A percentile compares a stretch with the other conserved stretches of the same genome.
phyloP scores from a whole-genome alignment of 2,888 invertebrate species.

The Theretra japonica region DNA sequence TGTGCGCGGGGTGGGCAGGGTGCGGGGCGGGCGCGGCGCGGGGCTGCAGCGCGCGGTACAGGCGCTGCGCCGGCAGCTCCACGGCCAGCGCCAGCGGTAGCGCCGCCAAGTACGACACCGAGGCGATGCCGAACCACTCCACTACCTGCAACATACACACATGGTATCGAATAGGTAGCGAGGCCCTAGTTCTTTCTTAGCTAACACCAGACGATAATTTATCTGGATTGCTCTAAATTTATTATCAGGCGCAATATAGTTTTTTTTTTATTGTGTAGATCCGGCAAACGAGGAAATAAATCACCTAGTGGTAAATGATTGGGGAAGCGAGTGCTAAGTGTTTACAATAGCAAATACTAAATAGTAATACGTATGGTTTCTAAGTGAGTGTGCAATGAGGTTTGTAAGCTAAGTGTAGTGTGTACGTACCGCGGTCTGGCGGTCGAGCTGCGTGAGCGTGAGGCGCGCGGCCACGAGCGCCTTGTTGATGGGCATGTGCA shows the following conservation, averaged over 20 bases:
- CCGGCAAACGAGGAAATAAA: too few relatives aligned
- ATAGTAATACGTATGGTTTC: too few relatives aligned
- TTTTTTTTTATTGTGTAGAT: too few relatives aligned
- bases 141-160: constrained; percentile 51
- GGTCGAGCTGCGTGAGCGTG: constrained; percentile 61
- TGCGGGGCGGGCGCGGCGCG: constrained; percentile 31
- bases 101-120: constrained; percentile 68
- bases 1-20: background rate
- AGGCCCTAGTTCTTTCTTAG: too few relatives aligned
- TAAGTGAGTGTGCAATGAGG: too few relatives aligned
- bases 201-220: too few relatives aligned
- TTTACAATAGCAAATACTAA: too few relatives aligned
- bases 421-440: constrained; percentile 58
- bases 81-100: constrained; percentile 75
- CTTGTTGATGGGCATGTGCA: constrained; percentile 78
- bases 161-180: background rate
- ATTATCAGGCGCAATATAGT: background rate
- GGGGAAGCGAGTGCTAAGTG: background rate
- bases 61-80: constrained; percentile 70
- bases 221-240: too few relatives aligned
- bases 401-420: background rate
- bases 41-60: constrained; percentile 57
- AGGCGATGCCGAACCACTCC: constrained; percentile 74
- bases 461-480: constrained; percentile 63
- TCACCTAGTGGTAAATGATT: too few relatives aligned